Evolutionary conservation across 2,888 invertebrate species (phyloP).

Genomic region (Lasius fuliginosus): DNA sequence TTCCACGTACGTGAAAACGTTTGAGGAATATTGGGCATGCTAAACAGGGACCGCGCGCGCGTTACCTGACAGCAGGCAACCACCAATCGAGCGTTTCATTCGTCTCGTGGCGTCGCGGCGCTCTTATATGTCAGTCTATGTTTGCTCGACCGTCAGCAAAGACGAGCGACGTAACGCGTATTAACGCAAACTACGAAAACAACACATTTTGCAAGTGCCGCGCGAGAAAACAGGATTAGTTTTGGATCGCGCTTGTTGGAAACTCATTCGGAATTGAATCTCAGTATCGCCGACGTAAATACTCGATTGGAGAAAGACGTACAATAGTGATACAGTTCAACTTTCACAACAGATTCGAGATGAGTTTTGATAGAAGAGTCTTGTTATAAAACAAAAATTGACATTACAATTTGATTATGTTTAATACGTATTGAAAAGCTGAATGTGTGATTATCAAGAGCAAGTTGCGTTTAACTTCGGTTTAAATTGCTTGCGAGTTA

Average conservation of each 20-base stretch:
- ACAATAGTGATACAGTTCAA: constrained; percentile 13
- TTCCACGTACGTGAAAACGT: constrained; percentile 22
- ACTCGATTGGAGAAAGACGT: background rate
- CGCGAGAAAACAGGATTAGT: constrained; percentile 28
- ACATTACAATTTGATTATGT: background rate
- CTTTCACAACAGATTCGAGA: background rate
- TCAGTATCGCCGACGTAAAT: background rate
- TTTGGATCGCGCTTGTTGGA: constrained; percentile 2
- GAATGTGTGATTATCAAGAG: background rate
- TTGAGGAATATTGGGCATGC: constrained; percentile 35
- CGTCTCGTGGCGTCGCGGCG: constrained; percentile 59
- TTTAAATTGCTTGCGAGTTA: background rate
- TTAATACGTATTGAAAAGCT: background rate
- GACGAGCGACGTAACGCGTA: constrained; percentile 49
- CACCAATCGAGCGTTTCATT: constrained; percentile 63
- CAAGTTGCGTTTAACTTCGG: background rate
- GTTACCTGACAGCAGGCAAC: constrained; percentile 61
- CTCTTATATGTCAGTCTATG: constrained; percentile 69
- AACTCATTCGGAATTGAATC: background rate
- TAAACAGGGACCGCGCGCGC: constrained; percentile 27
- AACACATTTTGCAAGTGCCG: constrained; percentile 13
- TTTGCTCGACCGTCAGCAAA: constrained; percentile 65
- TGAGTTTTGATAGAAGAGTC: background rate
- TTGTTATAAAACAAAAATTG: background rate
- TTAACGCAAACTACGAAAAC: constrained; percentile 36